Conservation (phyloP, 2,113 vertebrate genomes). For the Coptodon bakossiorum region DNA sequence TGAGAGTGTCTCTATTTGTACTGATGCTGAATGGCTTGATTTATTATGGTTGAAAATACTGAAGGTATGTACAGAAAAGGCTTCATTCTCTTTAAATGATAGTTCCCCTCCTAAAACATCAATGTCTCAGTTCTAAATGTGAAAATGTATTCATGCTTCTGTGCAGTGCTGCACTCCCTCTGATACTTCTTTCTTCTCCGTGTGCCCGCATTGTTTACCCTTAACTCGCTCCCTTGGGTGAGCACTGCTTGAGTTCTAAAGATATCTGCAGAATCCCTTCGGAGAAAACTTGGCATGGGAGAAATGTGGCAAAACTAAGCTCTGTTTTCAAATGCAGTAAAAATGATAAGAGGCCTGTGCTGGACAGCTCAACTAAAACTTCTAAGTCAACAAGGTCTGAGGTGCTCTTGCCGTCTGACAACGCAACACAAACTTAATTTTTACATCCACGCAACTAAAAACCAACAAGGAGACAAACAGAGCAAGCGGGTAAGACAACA, state of each 20-base stretch:
- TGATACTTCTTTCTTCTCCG: conserved; percentile 26
- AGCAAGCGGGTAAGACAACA: background rate
- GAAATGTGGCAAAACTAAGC: conserved; percentile 1
- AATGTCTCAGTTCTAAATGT: conserved; percentile 24
- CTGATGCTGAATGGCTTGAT: conserved; percentile 38
- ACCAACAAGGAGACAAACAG: conserved; percentile 4
- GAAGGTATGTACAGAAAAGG: conserved; percentile 25
- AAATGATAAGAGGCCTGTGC: background rate
- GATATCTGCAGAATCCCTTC: conserved; percentile 23
- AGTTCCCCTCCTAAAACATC: conserved; percentile 30
- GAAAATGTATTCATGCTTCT: conserved; percentile 24
- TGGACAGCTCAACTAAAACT: background rate
- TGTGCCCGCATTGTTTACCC: conserved; percentile 43
- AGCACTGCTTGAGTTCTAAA: conserved; percentile 32
- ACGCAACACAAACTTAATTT: background rate
- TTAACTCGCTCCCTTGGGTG: conserved; percentile 36
- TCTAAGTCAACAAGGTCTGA: background rate
- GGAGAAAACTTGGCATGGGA: background rate
- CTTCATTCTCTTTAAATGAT: conserved; percentile 41
- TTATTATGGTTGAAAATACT: conserved; percentile 23
- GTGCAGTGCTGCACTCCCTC: background rate
- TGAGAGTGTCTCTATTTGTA: conserved; percentile 38
- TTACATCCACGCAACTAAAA: conserved; percentile 3
- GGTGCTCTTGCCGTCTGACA: background rate
- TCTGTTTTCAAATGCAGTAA: background rate